Percentiles rank a stretch among this genome's conserved stretches.
Conservation (phyloP, 2,888 invertebrate genomes). For the Synergus itoensis region DNA sequence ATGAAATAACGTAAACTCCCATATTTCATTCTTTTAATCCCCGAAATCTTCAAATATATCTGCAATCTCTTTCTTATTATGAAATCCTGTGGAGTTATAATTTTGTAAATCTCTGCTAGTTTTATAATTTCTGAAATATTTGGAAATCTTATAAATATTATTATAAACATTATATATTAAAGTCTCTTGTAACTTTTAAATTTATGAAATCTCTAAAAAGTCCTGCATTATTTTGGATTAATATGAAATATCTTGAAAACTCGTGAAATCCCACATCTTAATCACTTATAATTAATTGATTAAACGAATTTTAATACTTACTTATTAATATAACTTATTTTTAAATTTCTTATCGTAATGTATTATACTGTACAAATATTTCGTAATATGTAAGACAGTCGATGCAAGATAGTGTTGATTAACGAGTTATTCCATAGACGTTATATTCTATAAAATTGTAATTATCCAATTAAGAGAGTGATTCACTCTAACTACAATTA, state of each 20-base stretch:
- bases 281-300: no score
- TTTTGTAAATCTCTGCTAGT: no score
- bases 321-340: neutral
- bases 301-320: neutral
- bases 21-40: no score
- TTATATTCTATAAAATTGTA: neutral
- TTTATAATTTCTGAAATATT: no score
- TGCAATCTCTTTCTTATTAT: no score
- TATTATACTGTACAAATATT: neutral
- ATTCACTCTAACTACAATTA: neutral
- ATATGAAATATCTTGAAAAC: neutral
- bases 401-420: neutral
- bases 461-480: conserved; percentile 3
- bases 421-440: neutral
- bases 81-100: no score
- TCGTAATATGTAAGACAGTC: neutral
- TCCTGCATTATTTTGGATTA: neutral
- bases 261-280: no score
- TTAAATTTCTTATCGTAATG: neutral
- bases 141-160: no score
- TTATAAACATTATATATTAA: neutral
- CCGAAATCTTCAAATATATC: no score
- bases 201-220: neutral
- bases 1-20: no score
- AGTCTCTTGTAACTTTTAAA: neutral